phyloP scores from a whole-genome alignment of 2,113 vertebrate genomes.

The Otocyon megalotis region DNA sequence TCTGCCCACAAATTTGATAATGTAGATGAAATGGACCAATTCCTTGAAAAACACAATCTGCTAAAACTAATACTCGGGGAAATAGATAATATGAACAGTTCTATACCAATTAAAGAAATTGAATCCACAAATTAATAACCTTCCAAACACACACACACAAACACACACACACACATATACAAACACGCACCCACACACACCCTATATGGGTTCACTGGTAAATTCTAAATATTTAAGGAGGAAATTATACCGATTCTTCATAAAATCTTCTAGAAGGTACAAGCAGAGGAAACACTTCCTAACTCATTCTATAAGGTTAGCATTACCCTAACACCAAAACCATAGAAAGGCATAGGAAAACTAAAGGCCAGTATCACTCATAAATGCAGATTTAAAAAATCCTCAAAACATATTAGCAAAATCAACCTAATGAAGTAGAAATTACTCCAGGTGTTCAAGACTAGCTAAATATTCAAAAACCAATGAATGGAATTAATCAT shows the following conservation, averaged over 20 bases:
- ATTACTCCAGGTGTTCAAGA: not conserved
- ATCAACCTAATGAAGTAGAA: not conserved
- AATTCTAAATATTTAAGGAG: not conserved
- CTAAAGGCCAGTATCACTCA: not conserved
- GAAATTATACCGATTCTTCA: not conserved
- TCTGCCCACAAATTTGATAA: too few relatives aligned
- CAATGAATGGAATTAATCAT: not conserved
- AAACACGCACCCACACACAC: not conserved
- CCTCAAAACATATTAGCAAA: not conserved
- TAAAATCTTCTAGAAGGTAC: not conserved
- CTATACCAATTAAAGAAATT: too few relatives aligned
- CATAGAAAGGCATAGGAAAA: not conserved
- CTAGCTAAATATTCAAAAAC: not conserved
- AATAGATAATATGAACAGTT: too few relatives aligned
- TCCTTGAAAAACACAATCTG: too few relatives aligned
- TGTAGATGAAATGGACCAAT: too few relatives aligned
- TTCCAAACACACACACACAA: not conserved
- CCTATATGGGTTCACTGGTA: not conserved
- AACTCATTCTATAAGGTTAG: not conserved
- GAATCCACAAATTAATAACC: not conserved
- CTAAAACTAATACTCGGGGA: too few relatives aligned
- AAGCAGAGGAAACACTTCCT: not conserved
- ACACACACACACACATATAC: not conserved
- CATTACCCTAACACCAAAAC: not conserved
- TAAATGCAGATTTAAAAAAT: not conserved